These are phyloP conservation scores for Sinocyclocheilus maitianheensis DNA, from an alignment of 2,113 vertebrate species.

Conservation along the genomic window DNA sequence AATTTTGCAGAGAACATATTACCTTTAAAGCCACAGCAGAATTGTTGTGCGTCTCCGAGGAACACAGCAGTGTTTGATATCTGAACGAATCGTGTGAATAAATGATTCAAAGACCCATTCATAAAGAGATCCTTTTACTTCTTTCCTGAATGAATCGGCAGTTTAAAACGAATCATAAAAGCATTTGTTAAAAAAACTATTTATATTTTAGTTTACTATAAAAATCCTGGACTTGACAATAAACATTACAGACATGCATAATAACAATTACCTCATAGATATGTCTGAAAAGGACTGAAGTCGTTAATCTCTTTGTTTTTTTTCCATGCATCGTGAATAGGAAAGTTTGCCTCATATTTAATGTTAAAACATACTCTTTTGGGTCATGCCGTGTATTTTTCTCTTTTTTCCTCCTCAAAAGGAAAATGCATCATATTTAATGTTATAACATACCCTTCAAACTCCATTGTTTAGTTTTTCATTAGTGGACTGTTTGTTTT, in stretches of 20 bases:
- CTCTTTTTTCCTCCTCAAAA: neutral
- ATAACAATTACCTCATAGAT: neutral
- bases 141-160: no score
- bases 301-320: neutral
- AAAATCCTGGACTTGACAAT: neutral
- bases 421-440: slow-evolving; percentile 12
- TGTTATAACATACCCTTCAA: slow-evolving; percentile 24
- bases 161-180: no score
- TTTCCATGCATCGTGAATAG: neutral
- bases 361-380: slow-evolving; percentile 22
- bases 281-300: neutral
- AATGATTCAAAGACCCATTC: no score
- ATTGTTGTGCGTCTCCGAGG: no score
- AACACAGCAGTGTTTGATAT: no score
- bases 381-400: neutral
- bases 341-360: slow-evolving; percentile 4
- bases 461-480: neutral
- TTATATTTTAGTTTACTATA: no score
- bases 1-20: no score
- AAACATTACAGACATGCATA: neutral
- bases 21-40: no score
- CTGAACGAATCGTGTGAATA: no score
- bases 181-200: no score
- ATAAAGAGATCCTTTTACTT: no score
- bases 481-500: neutral